Base-by-base conservation (phyloP, 2,797 vertebrate species). In the Chrosomus eos region DNA sequence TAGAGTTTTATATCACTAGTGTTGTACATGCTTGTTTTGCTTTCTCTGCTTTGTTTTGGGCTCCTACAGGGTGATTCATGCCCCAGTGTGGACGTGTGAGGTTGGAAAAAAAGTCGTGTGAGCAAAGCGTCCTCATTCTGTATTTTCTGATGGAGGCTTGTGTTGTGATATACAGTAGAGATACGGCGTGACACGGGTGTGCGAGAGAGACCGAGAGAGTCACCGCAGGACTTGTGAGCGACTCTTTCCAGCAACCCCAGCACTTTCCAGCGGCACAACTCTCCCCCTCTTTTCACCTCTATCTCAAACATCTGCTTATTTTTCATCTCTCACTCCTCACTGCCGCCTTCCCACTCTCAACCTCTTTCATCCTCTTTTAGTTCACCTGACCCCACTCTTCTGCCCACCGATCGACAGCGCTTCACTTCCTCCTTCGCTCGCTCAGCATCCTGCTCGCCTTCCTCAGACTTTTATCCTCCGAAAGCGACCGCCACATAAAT, bases 201-300 rank as follows among this genome's bases (percentile, higher is more conserved):
- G 81, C n/a, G 77, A 75, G 76, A 66, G 80, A 75, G 75, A 53
- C 82, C 19, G 67, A 71, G 76, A 53, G 81, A 71, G 70, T 64
- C 85, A 87, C 75, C 78, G 26, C 84, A 86, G 14, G 48, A 53
- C 77, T 85, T 26, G 81, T 89, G 88, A 89, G 83, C 43, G 83
- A 87, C 87, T 87, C 80, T 89, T 89, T 89, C 89, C 89, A 88
- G 81, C 87, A 89, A 83, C 89, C 87, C 83, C 83, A 87, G 85
- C 89, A 89, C 79, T 89, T 89, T 89, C 89, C 89, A 89, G 53
- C 83, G 84, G 85, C 81, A 89, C 85, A 85, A 77, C 43, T 40
- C 76, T 85, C 86, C 87, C 89, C 87, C 89, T 88, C 82, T 83
- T 77, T 86, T 87, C 55, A 81, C 82, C 89, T 87, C 60, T 80